Base-by-base conservation (phyloP, 2,888 invertebrate species). In the Drosophila eohydei region DNA sequence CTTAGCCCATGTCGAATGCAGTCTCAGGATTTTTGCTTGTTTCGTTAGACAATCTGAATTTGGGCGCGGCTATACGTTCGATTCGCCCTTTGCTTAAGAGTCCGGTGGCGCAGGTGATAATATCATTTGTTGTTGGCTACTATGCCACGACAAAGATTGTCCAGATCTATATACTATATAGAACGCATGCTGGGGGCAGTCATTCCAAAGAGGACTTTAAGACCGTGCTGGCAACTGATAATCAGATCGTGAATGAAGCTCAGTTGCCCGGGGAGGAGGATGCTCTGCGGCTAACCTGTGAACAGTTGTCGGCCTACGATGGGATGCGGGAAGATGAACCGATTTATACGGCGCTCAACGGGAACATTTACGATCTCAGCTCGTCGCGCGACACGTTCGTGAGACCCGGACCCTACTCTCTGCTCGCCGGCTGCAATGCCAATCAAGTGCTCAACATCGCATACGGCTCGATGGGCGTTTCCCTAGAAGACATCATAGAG, bases 271-370 rank as follows among this genome's bases (percentile, higher is more conserved):
- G 1, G 0, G 32, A 28, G 9, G 7, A 14, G 0, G 40, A 51
- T n/a, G 12, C 14, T 0, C n/a, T 75, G 7, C 40, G 50, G 0
- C 83, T 86, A 0, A 84, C 58, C 3, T 5, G 12, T 0, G 43
- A 54, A 5, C 69, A 86, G 54, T 50, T 86, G 44, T 58, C 40
- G 4, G 54, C 54, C 12, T 88, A 55, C 16, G 26, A 85, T 51
- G 85, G 85, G 3, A 0, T 34, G 3, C 36, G 58, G 4, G 50
- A 54, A 1, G 69, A 66, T 11, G 61, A 46, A 7, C 86, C 80
- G 6, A 63, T 88, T 16, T 89, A 82, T n/a, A 86, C 85, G 28
- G 88, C 85, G 2, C 56, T 89, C 2, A 85, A 86, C 56, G 88
- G 85, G 0, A 70, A 66, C n/a, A 89, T 86, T 43, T 86, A 85